Evolutionary conservation across 2,888 invertebrate species (phyloP), one percentile per base, ranked within the genome.

Genomic region (Galerucella calmariensis): DNA sequence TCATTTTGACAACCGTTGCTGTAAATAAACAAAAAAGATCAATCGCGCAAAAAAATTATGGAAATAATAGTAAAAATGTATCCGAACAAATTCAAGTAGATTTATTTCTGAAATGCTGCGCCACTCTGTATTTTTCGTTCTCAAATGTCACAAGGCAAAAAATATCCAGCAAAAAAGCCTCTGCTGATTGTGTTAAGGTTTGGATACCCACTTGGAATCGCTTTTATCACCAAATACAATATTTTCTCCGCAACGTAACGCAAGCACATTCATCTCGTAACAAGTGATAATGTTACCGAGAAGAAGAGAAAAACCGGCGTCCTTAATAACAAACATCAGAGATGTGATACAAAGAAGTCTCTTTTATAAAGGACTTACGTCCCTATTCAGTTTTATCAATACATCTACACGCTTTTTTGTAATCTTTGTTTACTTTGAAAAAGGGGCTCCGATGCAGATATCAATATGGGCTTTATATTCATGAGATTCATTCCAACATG

Each of bases 271-370:
- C 35, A 59, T 72, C 59, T 66, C 59, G 27, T n/a, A 66, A 67
- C 66, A 72, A 72, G 72, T 59, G 66, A 72, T 66, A 72, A 72
- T 72, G 66, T 46, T 46, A 24, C 41, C 20, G 59, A 72, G 35
- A 63, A 71, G 44, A 72, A 59, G 56, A 35, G 59, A 72, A 72
- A 71, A 53, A 65, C 70, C 81, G 92, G 11, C 94, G 93, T 89
- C 95, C 95, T 86, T 97, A 97, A 86, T 97, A 97, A 87, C 97
- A 96, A 84, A 97, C 97, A 85, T 97, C 97, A 0, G 97, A 96
- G 88, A 97, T 97, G 86, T 95, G 86, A 88, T 97, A 97, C 79
- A 95, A 90, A 67, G 98, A 88, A 4, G 98, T 98, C 83, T 65
- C 95, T 91, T 86, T 97, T 96, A 86, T 98, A 98, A 58, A 97